Base-by-base conservation (phyloP, 2,888 invertebrate species). In the Onthophagus sagittarius region DNA sequence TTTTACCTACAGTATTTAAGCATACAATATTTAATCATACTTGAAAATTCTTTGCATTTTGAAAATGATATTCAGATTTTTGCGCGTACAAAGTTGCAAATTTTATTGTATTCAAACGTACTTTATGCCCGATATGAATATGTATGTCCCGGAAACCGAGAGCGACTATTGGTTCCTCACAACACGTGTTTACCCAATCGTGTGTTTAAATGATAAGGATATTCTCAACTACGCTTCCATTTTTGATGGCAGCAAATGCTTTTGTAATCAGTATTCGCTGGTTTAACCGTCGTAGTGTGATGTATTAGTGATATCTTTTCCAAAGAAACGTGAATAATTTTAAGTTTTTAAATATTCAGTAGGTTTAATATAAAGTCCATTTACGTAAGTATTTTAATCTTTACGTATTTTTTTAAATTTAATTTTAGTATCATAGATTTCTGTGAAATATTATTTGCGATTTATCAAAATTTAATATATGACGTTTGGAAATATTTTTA, bases 201-300 rank as follows among this genome's bases (percentile, higher is more conserved):
- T 23, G 67, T 31, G 32, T 67, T 67, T 67, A n/a, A 67, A 67
- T 67, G 67, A 67, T 67, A 67, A 67, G 23, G 67, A 67, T 67
- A 67, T 53, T 53, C 39, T 53, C 39, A 11, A 53, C 39, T 7
- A 53, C 39, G 39, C 11, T 53, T 53, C 39, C 39, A 53, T 53
- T 7, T 53, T 53, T 53, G 11, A 53, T 53, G 39, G 39, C 39
- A 7, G 1, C 39, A 53, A 53, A 11, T 53, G 11, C 39, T 53
- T 4, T 53, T 53, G 39, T 53, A 53, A 53, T 53, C 39, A 11
- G 39, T 11, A 53, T 53, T 53, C 9, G 7, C 6, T 53, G 39
- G 39, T 11, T 7, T 53, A 11, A 1, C 9, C 39, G 39, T 53
- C 9, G 39, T 53, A 2, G 39, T 53, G 39, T 53, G 39, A 11